phyloP scores from a whole-genome alignment of 2,797 vertebrate genomes.

The Urosaurus nigricauda region DNA sequence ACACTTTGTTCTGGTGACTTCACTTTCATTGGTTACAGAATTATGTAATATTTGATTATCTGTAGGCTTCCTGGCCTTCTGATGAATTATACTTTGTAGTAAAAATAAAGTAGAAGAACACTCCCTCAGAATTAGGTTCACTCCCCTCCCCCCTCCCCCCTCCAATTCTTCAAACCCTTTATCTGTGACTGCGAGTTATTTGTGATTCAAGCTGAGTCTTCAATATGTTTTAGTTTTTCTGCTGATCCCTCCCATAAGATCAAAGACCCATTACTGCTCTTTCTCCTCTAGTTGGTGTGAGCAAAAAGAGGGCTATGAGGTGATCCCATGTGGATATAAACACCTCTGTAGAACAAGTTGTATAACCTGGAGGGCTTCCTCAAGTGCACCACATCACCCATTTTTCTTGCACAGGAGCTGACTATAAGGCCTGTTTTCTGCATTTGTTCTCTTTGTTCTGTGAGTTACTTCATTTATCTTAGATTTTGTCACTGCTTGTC shows the following conservation, averaged over 20 bases:
- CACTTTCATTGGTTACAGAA: background rate
- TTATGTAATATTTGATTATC: background rate
- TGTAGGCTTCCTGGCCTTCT: background rate
- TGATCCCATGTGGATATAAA: slow-evolving; percentile 29
- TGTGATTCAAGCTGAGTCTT: slow-evolving; percentile 26
- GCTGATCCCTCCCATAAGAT: slow-evolving; percentile 30
- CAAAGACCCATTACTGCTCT: slow-evolving; percentile 25
- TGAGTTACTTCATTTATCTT: background rate
- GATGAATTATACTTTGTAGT: background rate
- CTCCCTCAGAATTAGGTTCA: background rate
- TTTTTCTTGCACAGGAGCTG: slow-evolving; percentile 16
- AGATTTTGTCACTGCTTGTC: no score
- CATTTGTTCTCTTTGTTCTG: slow-evolving; percentile 17
- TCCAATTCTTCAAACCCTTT: background rate
- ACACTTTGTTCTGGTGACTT: background rate
- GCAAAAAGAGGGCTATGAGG: slow-evolving; percentile 22
- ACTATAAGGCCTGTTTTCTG: background rate
- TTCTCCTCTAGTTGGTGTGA: slow-evolving; percentile 19
- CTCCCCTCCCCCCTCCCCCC: no score
- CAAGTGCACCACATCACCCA: slow-evolving; percentile 14
- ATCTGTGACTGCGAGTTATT: slow-evolving; percentile 9
- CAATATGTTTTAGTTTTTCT: slow-evolving; percentile 31
- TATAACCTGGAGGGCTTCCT: slow-evolving; percentile 36
- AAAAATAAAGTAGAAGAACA: slow-evolving; percentile 5
- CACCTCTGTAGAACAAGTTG: slow-evolving; percentile 27